phyloP scores from a whole-genome alignment of 2,113 vertebrate genomes.

The Aptenodytes patagonicus region DNA sequence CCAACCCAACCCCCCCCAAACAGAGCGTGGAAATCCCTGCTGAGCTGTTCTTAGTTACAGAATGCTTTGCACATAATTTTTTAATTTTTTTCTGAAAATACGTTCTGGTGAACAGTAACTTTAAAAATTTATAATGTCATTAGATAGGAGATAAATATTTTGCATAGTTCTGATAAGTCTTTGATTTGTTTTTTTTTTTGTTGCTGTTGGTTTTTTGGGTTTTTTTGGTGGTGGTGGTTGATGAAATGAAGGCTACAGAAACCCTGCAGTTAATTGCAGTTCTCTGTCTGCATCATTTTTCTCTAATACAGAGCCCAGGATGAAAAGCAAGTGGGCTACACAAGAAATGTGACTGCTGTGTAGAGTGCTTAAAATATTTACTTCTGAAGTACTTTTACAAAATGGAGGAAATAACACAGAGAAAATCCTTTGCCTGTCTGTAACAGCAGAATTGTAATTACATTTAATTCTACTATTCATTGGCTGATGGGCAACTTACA shows the following conservation, averaged over 20 bases:
- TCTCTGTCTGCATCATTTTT: background rate
- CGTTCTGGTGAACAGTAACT: background rate
- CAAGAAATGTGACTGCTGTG: background rate
- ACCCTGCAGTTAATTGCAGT: background rate
- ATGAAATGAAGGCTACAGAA: background rate
- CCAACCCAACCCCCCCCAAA: background rate
- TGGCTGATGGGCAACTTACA: background rate
- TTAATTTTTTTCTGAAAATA: background rate
- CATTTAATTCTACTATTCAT: background rate
- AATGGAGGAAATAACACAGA: background rate
- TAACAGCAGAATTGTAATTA: background rate
- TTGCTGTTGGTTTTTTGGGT: fast-evolving
- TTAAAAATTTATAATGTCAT: background rate
- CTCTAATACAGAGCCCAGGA: background rate
- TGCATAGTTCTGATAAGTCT: background rate
- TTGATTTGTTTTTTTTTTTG: background rate
- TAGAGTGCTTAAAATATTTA: background rate
- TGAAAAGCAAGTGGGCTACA: background rate
- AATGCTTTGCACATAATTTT: background rate
- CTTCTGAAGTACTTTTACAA: background rate
- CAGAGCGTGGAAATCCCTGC: background rate
- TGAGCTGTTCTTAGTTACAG: background rate
- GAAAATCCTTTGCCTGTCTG: background rate
- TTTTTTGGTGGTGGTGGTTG: background rate
- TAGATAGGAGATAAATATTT: background rate